Conservation (phyloP, 2,888 invertebrate genomes). For the Pharmacophagus antenor region DNA sequence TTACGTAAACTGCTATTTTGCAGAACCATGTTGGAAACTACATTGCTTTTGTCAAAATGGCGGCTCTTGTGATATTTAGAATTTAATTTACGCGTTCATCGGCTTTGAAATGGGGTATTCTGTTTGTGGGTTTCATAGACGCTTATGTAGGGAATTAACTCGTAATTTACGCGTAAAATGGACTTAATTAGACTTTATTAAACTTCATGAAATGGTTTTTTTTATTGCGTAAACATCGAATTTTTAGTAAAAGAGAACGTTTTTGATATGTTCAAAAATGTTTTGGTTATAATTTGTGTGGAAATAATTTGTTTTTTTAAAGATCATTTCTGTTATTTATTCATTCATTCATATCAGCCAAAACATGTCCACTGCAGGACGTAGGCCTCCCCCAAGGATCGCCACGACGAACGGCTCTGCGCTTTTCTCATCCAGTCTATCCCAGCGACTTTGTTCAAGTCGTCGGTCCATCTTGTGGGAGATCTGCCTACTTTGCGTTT, state of each 20-base stretch:
- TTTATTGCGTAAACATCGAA: not conserved
- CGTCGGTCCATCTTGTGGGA: too few relatives aligned
- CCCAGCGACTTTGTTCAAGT: too few relatives aligned
- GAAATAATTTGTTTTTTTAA: too few relatives aligned
- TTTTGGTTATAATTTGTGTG: too few relatives aligned
- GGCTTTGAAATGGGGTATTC: slow-evolving; percentile 14
- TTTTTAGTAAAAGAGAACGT: not conserved
- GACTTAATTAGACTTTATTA: slow-evolving; percentile 1
- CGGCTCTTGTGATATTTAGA: slow-evolving; percentile 33
- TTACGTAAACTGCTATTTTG: slow-evolving; percentile 67
- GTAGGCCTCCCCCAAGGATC: too few relatives aligned
- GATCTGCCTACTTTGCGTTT: too few relatives aligned
- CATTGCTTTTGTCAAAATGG: slow-evolving; percentile 37
- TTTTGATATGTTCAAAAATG: not conserved
- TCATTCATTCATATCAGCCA: too few relatives aligned
- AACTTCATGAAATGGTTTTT: not conserved
- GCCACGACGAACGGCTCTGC: too few relatives aligned
- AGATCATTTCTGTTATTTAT: too few relatives aligned
- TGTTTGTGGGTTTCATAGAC: slow-evolving; percentile 27
- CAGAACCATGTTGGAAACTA: slow-evolving; percentile 47
- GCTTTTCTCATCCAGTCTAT: too few relatives aligned
- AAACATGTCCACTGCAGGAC: too few relatives aligned
- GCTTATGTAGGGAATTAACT: slow-evolving; percentile 7
- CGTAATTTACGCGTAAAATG: slow-evolving; percentile 7
- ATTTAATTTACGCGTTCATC: slow-evolving; percentile 34